phyloP scores from a whole-genome alignment of 2,888 invertebrate species.

The Cartodere bifasciata region DNA sequence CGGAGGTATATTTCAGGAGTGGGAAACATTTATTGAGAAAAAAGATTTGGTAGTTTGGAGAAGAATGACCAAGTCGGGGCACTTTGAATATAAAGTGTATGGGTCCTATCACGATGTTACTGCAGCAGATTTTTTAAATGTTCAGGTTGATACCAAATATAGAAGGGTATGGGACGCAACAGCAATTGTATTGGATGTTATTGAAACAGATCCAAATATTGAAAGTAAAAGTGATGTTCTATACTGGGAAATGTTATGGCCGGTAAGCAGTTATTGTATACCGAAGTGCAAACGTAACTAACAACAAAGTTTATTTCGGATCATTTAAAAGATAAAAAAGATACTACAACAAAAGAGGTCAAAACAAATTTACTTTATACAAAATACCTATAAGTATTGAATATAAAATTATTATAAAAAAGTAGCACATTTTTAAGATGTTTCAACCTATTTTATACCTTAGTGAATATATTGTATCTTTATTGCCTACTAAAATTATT shows the following conservation, averaged over 20 bases:
- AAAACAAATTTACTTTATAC: no score
- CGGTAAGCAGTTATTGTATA: conserved; percentile 57
- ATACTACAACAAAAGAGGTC: no score
- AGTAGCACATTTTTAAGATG: no score
- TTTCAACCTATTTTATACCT: no score
- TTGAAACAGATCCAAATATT: conserved; percentile 49
- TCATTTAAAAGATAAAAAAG: no score
- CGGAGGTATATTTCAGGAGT: conserved; percentile 39
- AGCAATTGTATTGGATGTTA: conserved; percentile 55
- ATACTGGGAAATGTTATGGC: conserved; percentile 86
- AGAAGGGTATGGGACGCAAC: conserved; percentile 70
- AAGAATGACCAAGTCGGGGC: conserved; percentile 50
- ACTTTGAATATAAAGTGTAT: conserved; percentile 79
- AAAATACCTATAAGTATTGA: no score
- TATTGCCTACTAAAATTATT: no score
- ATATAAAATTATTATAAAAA: no score
- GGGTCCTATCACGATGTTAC: conserved; percentile 67
- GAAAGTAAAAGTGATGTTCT: conserved; percentile 55
- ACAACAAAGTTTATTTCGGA: no score
- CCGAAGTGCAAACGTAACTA: no score
- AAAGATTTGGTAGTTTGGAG: conserved; percentile 74
- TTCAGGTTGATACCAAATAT: conserved; percentile 70
- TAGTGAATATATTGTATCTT: no score
- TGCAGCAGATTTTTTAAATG: conserved; percentile 67
- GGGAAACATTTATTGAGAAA: conserved; percentile 70